Evolutionary conservation across 2,888 invertebrate species (phyloP).

Genomic region (Drosophila rubida): DNA sequence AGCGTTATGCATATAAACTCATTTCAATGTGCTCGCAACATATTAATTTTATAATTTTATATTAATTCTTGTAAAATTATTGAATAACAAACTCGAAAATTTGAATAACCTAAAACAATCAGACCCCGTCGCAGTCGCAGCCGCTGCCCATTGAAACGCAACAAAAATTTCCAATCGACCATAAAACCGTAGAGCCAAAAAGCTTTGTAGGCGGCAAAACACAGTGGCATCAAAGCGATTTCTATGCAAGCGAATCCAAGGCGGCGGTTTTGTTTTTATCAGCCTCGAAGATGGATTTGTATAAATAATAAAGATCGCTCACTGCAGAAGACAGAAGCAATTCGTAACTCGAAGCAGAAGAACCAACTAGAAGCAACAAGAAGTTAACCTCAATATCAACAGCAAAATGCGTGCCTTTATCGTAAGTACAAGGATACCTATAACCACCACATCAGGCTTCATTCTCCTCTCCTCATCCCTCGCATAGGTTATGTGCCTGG

Average conservation of each 20-base stretch:
- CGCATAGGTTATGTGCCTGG: conserved; percentile 68
- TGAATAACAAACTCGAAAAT: conserved; percentile 71
- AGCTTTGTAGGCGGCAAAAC: conserved; percentile 76
- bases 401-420: conserved; percentile 71
- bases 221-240: conserved; percentile 73
- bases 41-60: conserved; percentile 75
- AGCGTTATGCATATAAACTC: conserved; percentile 56
- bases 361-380: conserved; percentile 46
- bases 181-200: conserved; percentile 66
- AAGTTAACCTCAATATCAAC: conserved; percentile 7
- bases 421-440: conserved; percentile 47
- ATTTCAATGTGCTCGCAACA: conserved; percentile 63
- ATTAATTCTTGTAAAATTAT: conserved; percentile 79
- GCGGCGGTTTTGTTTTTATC: conserved; percentile 71
- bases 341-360: conserved; percentile 61
- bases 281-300: conserved; percentile 74
- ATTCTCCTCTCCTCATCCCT: not conserved
- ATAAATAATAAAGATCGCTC: conserved; percentile 76
- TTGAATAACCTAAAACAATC: conserved; percentile 74
- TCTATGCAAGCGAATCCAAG: conserved; percentile 62
- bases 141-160: conserved; percentile 65
- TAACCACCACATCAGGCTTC: conserved; percentile 14
- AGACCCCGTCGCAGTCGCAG: conserved; percentile 30
- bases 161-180: conserved; percentile 72
- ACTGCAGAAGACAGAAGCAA: conserved; percentile 67